These are phyloP conservation scores for Riparia riparia DNA, from an alignment of 2,113 vertebrate species.

Conservation along the genomic window DNA sequence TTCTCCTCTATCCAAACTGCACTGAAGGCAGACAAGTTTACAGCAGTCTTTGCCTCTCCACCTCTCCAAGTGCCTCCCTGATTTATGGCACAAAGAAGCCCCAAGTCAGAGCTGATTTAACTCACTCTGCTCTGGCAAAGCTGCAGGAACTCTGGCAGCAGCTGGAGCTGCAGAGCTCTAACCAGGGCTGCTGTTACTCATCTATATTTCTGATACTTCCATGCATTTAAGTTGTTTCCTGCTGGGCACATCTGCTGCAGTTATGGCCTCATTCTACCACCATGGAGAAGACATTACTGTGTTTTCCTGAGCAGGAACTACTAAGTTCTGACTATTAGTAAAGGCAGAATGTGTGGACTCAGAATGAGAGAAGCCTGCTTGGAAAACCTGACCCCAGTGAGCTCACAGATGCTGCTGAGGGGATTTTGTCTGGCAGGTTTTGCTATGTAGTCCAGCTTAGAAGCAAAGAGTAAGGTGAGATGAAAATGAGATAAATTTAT, in stretches of 20 bases:
- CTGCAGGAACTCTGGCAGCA: background rate
- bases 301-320: background rate
- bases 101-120: background rate
- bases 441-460: background rate
- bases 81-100: background rate
- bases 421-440: background rate
- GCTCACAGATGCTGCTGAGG: background rate
- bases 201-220: background rate
- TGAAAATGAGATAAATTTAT: background rate
- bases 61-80: background rate
- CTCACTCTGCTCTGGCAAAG: background rate
- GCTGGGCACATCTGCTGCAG: slow-evolving; percentile 28
- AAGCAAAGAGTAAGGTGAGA: background rate
- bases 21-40: background rate
- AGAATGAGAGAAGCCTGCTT: background rate
- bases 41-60: background rate
- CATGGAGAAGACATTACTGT: background rate
- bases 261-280: background rate
- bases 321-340: background rate
- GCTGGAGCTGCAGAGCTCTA: background rate
- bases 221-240: background rate
- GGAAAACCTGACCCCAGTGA: background rate
- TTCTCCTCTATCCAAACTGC: background rate
- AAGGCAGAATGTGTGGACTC: background rate
- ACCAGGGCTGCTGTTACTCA: background rate